Conservation (phyloP, 1,140 invertebrate genomes). For the Hyles euphorbiae region DNA sequence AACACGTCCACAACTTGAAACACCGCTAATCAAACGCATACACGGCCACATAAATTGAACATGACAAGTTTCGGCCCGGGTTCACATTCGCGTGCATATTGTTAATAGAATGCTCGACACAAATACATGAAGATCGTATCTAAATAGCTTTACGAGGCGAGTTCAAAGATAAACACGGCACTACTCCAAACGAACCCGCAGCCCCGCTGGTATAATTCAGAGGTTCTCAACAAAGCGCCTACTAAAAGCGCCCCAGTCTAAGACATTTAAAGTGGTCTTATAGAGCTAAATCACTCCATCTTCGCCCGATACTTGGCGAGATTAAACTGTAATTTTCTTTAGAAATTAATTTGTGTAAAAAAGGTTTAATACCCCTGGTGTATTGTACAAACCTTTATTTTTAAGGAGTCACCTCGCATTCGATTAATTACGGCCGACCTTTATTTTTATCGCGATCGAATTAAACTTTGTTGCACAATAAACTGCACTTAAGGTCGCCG, state of each 20-base stretch:
- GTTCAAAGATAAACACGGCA: constrained; percentile 35
- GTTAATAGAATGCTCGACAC: constrained; percentile 33
- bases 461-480: constrained; percentile 24
- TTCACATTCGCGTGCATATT: constrained; percentile 23
- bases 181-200: constrained; percentile 3
- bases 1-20: background rate
- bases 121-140: constrained; percentile 34
- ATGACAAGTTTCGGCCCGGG: no score
- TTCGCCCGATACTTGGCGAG: no score
- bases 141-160: constrained; percentile 38
- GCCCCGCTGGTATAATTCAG: constrained; percentile 2
- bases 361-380: background rate
- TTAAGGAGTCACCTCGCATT: constrained; percentile 9
- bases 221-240: no score
- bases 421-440: constrained; percentile 20
- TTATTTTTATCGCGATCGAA: constrained; percentile 22
- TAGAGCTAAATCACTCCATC: no score
- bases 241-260: no score
- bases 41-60: no score
- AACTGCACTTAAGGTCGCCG: constrained; percentile 15
- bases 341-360: no score
- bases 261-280: no score
- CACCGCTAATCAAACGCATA: background rate
- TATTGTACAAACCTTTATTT: constrained; percentile 12
- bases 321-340: no score